Base-by-base conservation (phyloP, 1,140 invertebrate species). In the Drosophila tropicalis region DNA sequence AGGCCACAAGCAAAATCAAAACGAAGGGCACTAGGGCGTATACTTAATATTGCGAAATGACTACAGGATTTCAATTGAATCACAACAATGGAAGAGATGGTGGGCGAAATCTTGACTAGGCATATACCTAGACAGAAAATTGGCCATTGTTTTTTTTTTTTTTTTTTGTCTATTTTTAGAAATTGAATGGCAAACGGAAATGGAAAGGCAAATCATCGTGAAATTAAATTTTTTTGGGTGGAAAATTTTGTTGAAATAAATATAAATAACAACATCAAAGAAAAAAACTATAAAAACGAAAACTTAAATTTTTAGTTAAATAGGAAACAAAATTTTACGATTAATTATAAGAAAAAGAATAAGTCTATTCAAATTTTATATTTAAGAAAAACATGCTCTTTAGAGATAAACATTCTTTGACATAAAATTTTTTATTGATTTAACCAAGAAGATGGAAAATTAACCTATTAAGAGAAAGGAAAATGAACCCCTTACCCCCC, bases 31-130 rank as follows among this genome's bases (percentile, higher is more conserved):
- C 81, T 79, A 25, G 62, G 79, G 79, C 82, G 75, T 86, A 85
- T 82, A 63, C 83, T 79, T 85, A 86, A 85, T 86, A 71, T 86
- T 74, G 67, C 65, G 34, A 72, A 82, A 76, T 86, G 82, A 79
- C 74, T 60, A 67, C 60, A 64, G 79, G 79, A 85, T 85, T 85
- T 79, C 83, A 81, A 79, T 82, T 72, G 76, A 67, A 44, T 56
- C 44, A 51, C 19, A 51, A 51, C 44, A 51, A 51, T 67, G 62
- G 58, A 62, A 13, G 12, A 51, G 17, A 7, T 3, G 44, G 44
- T 51, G 44, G 44, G 44, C 10, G 2, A 3, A 15, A 51, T 22
- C 44, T 51, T 51, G 44, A 51, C 19, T 19, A 29, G 12, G 12
- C 25, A 12, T 41, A 62, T 39, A 39, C 40, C n/a, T 51, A 51